phyloP scores from a whole-genome alignment of 2,113 vertebrate species.

The Dromiciops gliroides region DNA sequence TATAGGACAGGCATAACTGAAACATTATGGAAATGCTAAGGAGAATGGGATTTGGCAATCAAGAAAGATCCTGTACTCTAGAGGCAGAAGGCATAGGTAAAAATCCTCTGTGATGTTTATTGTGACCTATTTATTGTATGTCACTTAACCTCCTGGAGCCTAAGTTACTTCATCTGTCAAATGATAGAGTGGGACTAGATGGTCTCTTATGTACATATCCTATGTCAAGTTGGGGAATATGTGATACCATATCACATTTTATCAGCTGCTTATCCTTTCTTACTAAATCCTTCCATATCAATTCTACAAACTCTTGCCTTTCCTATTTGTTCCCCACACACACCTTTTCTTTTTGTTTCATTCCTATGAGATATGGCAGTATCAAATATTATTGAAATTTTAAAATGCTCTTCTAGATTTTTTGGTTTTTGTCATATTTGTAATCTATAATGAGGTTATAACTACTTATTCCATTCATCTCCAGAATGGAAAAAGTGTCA shows the following conservation, averaged over 20 bases:
- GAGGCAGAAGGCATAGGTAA: background rate
- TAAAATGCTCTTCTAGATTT: background rate
- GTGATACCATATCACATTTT: background rate
- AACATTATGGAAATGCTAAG: background rate
- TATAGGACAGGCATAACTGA: background rate
- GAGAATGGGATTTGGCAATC: background rate
- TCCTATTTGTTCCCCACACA: background rate
- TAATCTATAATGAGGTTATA: background rate
- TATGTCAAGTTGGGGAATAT: background rate
- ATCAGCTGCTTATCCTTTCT: background rate
- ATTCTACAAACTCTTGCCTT: background rate
- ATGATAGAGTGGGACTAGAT: background rate
- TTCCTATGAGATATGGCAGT: background rate
- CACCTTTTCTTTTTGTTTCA: background rate
- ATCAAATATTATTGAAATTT: background rate
- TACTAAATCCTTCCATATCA: background rate
- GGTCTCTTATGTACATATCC: background rate
- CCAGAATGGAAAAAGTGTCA: background rate
- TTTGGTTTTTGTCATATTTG: background rate
- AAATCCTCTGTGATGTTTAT: background rate
- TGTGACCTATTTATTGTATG: background rate
- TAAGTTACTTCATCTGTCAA: background rate
- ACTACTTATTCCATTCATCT: background rate
- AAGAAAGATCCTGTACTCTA: background rate
- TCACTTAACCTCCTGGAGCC: background rate